Conservation (phyloP, 1,140 invertebrate species). For the Cydia fagiglandana region DNA sequence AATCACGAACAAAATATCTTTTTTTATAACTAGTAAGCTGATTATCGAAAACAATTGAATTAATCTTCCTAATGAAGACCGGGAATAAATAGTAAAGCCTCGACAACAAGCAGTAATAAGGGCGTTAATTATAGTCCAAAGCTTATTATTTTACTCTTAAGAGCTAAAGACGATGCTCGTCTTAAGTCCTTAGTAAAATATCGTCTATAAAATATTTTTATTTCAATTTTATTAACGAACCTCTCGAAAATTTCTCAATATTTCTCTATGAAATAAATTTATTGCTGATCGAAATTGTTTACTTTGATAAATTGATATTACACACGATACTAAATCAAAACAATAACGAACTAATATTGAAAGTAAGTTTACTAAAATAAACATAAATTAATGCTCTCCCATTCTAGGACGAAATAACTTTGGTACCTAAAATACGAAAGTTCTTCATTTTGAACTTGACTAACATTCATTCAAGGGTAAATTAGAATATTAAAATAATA, state of each 20-base stretch:
- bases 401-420: neutral
- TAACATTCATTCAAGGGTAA: neutral
- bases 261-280: neutral
- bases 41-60: neutral
- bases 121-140: constrained; percentile 71
- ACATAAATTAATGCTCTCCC: neutral
- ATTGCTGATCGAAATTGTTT: neutral
- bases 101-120: constrained; percentile 52
- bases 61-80: constrained; percentile 1
- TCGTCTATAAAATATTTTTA: neutral
- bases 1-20: neutral
- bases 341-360: constrained; percentile 2
- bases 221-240: neutral
- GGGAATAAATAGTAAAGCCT: constrained; percentile 9
- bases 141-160: constrained; percentile 48
- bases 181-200: neutral
- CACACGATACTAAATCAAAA: constrained; percentile 1
- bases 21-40: neutral
- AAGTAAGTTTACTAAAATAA: neutral
- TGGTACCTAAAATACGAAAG: neutral
- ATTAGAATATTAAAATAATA: neutral
- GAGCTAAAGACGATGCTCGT: constrained; percentile 35
- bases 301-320: neutral
- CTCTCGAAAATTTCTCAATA: neutral
- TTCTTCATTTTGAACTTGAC: neutral